Evolutionary conservation across 2,113 vertebrate genomes (phyloP).

Genomic region (Leptosomus discolor): DNA sequence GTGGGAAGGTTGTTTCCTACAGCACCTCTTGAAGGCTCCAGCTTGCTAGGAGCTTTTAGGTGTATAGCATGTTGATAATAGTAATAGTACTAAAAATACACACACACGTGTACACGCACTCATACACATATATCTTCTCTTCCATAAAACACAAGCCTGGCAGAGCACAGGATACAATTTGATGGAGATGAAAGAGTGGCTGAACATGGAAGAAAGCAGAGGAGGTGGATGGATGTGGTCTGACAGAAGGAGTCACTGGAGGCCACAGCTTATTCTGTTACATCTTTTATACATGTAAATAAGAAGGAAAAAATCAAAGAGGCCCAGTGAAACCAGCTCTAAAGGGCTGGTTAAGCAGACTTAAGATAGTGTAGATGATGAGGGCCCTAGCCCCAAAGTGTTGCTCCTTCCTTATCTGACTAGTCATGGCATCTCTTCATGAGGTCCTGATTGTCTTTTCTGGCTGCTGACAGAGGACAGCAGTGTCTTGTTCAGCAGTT

Average conservation of each 20-base stretch:
- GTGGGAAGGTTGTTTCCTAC: slow-evolving; percentile 33
- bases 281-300: background rate
- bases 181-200: background rate
- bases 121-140: slow-evolving; percentile 18
- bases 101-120: background rate
- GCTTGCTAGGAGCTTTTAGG: slow-evolving; percentile 54
- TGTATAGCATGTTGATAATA: slow-evolving; percentile 36
- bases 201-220: slow-evolving; percentile 28
- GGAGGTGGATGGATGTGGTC: background rate
- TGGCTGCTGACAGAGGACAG: background rate
- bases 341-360: background rate
- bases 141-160: slow-evolving; percentile 8
- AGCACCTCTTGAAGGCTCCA: slow-evolving; percentile 62
- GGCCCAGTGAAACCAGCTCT: background rate
- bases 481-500: background rate
- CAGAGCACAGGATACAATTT: slow-evolving; percentile 6
- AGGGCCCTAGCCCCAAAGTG: background rate
- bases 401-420: background rate
- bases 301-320: slow-evolving; percentile 1
- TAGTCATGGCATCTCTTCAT: background rate
- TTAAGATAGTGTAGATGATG: background rate
- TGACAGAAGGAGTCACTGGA: background rate
- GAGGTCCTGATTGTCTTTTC: slow-evolving; percentile 18
- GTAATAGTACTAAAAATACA: slow-evolving; percentile 17
- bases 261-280: background rate